A percentile compares a stretch with the other conserved stretches of the same genome.
Conservation (phyloP, 64 coral and sea anemone species). For the Pocillopora damicornis region DNA sequence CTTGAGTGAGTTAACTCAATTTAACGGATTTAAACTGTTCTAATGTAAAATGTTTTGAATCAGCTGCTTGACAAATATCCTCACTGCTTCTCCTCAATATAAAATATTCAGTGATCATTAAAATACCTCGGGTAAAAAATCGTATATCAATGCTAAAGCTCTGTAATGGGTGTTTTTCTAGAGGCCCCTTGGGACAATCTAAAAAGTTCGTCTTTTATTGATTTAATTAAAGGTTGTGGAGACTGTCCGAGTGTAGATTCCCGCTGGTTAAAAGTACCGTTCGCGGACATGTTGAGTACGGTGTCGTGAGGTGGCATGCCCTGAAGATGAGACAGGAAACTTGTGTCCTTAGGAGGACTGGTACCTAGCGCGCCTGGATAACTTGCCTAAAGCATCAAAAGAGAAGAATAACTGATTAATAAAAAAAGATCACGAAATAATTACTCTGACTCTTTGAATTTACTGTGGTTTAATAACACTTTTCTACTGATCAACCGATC, state of each 20-base stretch:
- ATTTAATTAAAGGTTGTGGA: slow-evolving; percentile 78
- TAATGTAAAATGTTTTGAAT: too few relatives aligned
- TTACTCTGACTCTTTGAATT: too few relatives aligned
- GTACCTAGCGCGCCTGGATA: slow-evolving; percentile 78
- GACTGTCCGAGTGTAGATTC: slow-evolving; percentile 60
- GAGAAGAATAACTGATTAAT: neutral
- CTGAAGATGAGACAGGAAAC: slow-evolving; percentile 57
- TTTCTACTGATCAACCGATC: too few relatives aligned
- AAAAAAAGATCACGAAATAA: too few relatives aligned
- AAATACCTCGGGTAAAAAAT: neutral
- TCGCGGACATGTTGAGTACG: slow-evolving; percentile 50
- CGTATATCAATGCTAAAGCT: slow-evolving; percentile 50
- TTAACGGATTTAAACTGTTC: neutral
- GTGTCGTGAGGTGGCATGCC: slow-evolving; percentile 69
- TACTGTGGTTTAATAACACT: too few relatives aligned
- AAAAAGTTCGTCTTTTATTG: slow-evolving; percentile 84
- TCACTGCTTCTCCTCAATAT: neutral
- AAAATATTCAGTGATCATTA: neutral
- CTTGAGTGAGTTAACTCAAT: neutral
- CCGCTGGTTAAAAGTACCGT: slow-evolving; percentile 45
- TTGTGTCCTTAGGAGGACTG: slow-evolving; percentile 73
- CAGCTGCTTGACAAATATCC: neutral
- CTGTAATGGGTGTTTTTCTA: slow-evolving; percentile 81
- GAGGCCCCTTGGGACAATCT: slow-evolving; percentile 65
- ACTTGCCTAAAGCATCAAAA: slow-evolving; percentile 41